These are phyloP conservation scores for Muntiacus muntjak DNA, from an alignment of 2,113 vertebrate genomes.

Conservation along the genomic window DNA sequence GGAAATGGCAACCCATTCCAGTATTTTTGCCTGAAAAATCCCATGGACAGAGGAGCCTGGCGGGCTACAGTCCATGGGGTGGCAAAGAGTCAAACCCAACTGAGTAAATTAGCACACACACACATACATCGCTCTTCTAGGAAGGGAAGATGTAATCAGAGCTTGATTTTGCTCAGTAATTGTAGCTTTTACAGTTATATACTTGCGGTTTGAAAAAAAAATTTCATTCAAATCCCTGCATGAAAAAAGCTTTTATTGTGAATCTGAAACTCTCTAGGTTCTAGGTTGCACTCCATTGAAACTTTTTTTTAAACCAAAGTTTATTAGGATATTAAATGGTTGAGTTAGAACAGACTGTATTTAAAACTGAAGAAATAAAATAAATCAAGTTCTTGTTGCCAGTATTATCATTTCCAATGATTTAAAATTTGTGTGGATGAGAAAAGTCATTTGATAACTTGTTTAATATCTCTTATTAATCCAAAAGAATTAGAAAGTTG, in stretches of 20 bases:
- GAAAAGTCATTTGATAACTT: conserved; percentile 66
- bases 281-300: background rate
- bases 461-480: conserved; percentile 14
- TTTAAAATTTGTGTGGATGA: conserved; percentile 45
- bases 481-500: conserved; percentile 52
- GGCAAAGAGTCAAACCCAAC: background rate
- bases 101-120: background rate
- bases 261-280: background rate
- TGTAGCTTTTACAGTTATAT: background rate
- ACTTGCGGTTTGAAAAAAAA: background rate
- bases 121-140: background rate
- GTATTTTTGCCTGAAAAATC: background rate
- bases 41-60: background rate
- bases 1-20: background rate
- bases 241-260: background rate
- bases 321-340: background rate
- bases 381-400: background rate
- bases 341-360: background rate
- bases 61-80: background rate
- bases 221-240: background rate
- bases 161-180: background rate
- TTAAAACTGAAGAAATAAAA: background rate
- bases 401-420: background rate
- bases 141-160: background rate
- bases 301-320: background rate